Evolutionary conservation across 2,888 invertebrate species (phyloP), one percentile per base, ranked within the genome.

Genomic region (Neoscelio sp.): DNA sequence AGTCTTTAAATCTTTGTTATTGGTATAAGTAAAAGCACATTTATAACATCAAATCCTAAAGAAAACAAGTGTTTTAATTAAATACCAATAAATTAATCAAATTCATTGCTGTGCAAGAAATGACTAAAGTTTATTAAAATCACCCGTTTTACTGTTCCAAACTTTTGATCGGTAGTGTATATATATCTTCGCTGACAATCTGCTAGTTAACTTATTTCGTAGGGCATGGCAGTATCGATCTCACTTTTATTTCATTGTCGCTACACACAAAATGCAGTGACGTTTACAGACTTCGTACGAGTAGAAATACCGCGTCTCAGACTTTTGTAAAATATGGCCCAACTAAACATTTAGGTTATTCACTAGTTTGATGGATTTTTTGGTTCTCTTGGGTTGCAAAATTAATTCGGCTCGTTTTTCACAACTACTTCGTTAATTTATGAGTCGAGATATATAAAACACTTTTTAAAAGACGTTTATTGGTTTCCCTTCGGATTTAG

Each of bases 241-340:
- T 52, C 44, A 5, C 62, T 60, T 60, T 71, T 71, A 71, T 71
- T 73, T 73, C 64, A 73, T 75, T 46, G 58, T 50, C 56, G 64
- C 46, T 20, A 48, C 65, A 44, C 48, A 56, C 48, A 60, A 50
- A 65, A 75, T 40, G 26, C 54, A 28, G 54, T 76, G 75, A 76
- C 67, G 52, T 76, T 76, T 76, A 76, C 75, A 68, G 26, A 76
- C 67, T 50, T 50, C 12, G 48, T 26, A 2, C 20, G 40, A 33
- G 42, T 13, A 71, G 38, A 71, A 71, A 71, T 71, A 42, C 46
- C 20, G 17, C 35, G 40, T 38, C 68, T 52, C 42, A 15, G 42
- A 35, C 52, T 64, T 73, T 73, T 26, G 52, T 64, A 52, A 73
- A 73, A 35, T 71, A 71, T 10, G 35, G 62, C 62, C 52, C 40